Evolutionary conservation across 2,888 invertebrate genomes (phyloP).

Genomic region (Stegana nigrithorax): DNA sequence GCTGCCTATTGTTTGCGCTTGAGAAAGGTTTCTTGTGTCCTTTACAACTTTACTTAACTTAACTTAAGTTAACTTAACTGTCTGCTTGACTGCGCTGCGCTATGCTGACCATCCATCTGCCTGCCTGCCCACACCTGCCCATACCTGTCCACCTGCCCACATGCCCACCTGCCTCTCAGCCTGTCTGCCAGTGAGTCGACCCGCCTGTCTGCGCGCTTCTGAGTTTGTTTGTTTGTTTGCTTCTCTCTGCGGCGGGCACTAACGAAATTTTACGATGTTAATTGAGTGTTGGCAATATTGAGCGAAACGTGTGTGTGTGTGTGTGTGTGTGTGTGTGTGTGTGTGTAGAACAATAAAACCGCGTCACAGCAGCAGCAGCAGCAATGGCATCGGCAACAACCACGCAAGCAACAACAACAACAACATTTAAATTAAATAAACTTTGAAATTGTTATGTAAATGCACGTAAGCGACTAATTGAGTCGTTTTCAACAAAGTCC

Average conservation of each 20-base stretch:
- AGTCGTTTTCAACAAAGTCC: slow-evolving; percentile 33
- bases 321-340: background rate
- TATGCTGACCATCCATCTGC: too few relatives aligned
- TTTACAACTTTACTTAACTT: too few relatives aligned
- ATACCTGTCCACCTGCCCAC: too few relatives aligned
- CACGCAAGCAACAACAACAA: background rate
- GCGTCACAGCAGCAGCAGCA: background rate
- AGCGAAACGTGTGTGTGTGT: background rate
- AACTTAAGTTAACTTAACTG: too few relatives aligned
- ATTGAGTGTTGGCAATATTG: background rate
- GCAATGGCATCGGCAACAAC: slow-evolving; percentile 1
- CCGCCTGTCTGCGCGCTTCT: too few relatives aligned
- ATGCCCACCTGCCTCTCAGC: too few relatives aligned
- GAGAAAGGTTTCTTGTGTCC: too few relatives aligned
- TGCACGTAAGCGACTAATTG: slow-evolving; percentile 51
- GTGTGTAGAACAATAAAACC: background rate
- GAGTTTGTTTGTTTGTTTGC: background rate
- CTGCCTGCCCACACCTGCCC: too few relatives aligned
- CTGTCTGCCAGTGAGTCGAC: too few relatives aligned
- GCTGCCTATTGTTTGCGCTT: too few relatives aligned
- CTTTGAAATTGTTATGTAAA: slow-evolving; percentile 51
- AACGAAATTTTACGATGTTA: background rate
- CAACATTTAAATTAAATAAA: slow-evolving; percentile 17
- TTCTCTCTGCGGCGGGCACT: background rate
- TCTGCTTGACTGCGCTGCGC: too few relatives aligned